phyloP scores from a whole-genome alignment of 2,888 invertebrate species.

The Saturnia japonica region DNA sequence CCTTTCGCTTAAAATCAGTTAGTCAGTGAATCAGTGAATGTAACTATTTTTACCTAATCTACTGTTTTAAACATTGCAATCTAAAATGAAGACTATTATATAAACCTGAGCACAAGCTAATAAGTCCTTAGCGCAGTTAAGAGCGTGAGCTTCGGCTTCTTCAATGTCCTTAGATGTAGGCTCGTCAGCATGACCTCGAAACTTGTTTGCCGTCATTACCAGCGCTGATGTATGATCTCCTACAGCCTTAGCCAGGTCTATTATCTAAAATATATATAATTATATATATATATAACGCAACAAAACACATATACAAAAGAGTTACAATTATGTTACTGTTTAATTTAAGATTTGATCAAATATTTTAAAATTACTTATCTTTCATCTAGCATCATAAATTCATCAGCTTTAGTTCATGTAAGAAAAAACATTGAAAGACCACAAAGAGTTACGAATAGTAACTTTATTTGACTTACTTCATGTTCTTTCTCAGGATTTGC shows the following conservation, averaged over 20 bases:
- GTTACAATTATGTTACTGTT: no score
- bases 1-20: no score
- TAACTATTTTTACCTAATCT: no score
- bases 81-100: background rate
- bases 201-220: slow-evolving; percentile 41
- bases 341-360: no score
- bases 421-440: background rate
- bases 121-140: slow-evolving; percentile 49
- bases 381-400: no score
- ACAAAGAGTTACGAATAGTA: background rate
- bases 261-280: slow-evolving; percentile 32
- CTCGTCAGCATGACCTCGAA: slow-evolving; percentile 31
- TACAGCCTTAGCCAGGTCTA: slow-evolving; percentile 50
- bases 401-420: no score
- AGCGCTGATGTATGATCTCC: slow-evolving; percentile 48
- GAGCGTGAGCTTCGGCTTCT: slow-evolving; percentile 41
- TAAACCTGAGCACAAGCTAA: slow-evolving; percentile 55
- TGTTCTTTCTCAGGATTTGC: slow-evolving; percentile 50
- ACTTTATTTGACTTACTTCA: slow-evolving; percentile 28
- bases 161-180: slow-evolving; percentile 40
- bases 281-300: background rate
- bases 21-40: no score
- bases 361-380: no score
- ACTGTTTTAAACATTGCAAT: background rate
- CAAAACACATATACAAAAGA: no score